Percentiles rank a stretch among this genome's conserved stretches.
phyloP scores from a whole-genome alignment of 2,797 vertebrate genomes.

The Picus viridis region DNA sequence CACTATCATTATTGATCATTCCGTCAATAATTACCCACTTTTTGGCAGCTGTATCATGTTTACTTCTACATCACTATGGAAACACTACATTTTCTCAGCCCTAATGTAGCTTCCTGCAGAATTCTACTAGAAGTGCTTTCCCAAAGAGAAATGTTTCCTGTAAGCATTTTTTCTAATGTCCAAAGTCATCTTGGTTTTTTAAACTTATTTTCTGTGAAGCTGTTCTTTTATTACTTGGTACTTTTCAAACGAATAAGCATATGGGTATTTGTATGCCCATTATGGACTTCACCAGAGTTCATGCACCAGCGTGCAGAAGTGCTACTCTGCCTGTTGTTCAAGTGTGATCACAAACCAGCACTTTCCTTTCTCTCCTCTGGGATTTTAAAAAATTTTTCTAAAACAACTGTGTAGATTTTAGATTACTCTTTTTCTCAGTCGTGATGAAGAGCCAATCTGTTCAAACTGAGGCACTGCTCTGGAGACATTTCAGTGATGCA shows the following conservation, averaged over 20 bases:
- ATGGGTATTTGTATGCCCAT: background rate
- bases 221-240: background rate
- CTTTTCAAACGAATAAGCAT: background rate
- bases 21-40: slow-evolving; percentile 50
- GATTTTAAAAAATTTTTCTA: background rate
- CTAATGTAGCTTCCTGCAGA: slow-evolving; percentile 7
- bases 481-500: background rate
- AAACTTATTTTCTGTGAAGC: background rate
- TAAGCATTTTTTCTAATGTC: slow-evolving; percentile 1
- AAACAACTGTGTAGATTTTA: background rate
- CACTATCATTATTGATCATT: slow-evolving; percentile 28
- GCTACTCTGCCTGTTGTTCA: background rate
- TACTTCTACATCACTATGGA: slow-evolving; percentile 62
- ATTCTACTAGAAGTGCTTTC: slow-evolving; percentile 8
- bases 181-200: background rate
- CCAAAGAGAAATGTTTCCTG: background rate
- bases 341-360: background rate
- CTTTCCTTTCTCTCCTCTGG: background rate
- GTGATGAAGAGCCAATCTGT: background rate
- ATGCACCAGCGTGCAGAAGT: background rate
- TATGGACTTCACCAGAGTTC: background rate
- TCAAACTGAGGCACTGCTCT: background rate
- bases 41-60: slow-evolving; percentile 51
- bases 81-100: slow-evolving; percentile 40
- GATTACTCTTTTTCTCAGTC: background rate